A percentile compares a stretch with the other conserved stretches of the same genome.
phyloP scores from a whole-genome alignment of 2,888 invertebrate genomes.

The Leptogaster cylindrica region DNA sequence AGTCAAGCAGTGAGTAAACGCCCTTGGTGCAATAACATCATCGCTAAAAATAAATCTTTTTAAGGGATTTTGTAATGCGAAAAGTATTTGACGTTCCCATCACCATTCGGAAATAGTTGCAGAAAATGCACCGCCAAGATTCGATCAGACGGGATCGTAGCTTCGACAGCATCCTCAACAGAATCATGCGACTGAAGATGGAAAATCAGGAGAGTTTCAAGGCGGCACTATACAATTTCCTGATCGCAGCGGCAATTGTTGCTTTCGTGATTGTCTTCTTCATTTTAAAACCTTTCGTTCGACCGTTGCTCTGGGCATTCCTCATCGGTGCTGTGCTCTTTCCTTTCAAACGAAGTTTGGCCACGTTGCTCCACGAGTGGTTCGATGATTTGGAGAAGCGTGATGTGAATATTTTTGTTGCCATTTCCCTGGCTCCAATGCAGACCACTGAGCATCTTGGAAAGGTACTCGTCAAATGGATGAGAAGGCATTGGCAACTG shows the following conservation, averaged over 20 bases:
- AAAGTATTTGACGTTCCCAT: too few species aligned
- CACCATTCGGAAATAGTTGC: not conserved
- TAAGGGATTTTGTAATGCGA: too few species aligned
- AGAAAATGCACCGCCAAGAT: constrained; percentile 57
- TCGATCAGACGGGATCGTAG: constrained; percentile 58
- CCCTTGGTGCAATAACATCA: constrained; percentile 12
- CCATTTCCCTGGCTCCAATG: constrained; percentile 71
- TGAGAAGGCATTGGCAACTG: constrained; percentile 72
- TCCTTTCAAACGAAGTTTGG: constrained; percentile 86
- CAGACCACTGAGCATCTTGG: constrained; percentile 78
- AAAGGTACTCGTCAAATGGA: constrained; percentile 74
- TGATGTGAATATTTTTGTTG: constrained; percentile 70
- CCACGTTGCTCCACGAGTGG: constrained; percentile 80
- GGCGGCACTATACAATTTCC: constrained; percentile 60
- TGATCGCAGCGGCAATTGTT: constrained; percentile 58
- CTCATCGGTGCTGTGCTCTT: constrained; percentile 97
- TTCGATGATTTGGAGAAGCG: constrained; percentile 73
- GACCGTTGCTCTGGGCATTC: constrained; percentile 94
- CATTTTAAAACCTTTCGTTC: constrained; percentile 88
- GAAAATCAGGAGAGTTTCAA: constrained; percentile 60
- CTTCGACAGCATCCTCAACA: constrained; percentile 60
- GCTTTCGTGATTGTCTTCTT: constrained; percentile 73
- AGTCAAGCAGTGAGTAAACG: not conserved
- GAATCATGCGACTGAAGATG: constrained; percentile 55
- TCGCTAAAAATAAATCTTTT: constrained; percentile 41